phyloP scores from a whole-genome alignment of 2,113 vertebrate genomes.

The Columba janthina region DNA sequence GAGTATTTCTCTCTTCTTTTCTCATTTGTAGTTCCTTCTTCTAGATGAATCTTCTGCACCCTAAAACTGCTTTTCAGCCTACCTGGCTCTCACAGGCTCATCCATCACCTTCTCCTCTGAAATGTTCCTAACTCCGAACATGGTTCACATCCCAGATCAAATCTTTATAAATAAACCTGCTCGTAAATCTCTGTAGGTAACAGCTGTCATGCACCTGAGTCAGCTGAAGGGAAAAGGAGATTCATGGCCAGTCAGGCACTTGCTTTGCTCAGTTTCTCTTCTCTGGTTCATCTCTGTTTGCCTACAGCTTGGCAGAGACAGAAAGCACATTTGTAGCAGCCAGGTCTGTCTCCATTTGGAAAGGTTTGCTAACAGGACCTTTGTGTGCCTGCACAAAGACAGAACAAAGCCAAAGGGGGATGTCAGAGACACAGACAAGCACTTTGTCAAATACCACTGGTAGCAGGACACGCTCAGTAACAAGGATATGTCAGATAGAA shows the following conservation, averaged over 20 bases:
- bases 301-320: neutral
- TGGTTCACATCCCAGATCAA: constrained; percentile 27
- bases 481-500: neutral
- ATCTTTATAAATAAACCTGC: constrained; percentile 39
- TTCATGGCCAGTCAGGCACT: neutral
- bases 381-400: neutral
- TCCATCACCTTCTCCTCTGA: constrained; percentile 17
- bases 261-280: neutral
- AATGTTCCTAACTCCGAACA: neutral
- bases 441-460: neutral
- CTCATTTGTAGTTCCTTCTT: neutral
- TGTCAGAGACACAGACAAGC: neutral
- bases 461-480: neutral
- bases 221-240: neutral
- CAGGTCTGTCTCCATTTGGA: neutral
- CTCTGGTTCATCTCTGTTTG: neutral
- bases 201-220: neutral
- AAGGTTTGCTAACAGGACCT: neutral
- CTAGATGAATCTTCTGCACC: neutral
- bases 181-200: constrained; percentile 18
- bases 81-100: neutral
- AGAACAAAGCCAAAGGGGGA: neutral
- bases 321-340: neutral
- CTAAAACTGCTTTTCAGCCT: neutral
- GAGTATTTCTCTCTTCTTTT: neutral